Conservation (phyloP, 2,797 vertebrate species). For the Sebastes cheni region DNA sequence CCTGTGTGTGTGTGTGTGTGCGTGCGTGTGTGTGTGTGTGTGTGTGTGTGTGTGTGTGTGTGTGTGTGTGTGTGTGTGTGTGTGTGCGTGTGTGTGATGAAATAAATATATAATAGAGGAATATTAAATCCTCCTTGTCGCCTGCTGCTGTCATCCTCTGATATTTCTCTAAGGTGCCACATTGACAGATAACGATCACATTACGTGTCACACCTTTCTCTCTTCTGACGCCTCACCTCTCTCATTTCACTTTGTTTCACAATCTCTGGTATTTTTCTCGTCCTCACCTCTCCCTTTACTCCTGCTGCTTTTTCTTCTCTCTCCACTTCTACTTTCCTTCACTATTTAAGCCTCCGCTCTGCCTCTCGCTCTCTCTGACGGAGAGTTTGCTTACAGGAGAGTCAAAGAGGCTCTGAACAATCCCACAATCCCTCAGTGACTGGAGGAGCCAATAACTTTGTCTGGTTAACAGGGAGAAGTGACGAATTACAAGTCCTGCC, state of each 20-base stretch:
- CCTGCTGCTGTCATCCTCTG: constrained; percentile 29
- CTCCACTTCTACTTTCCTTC: background rate
- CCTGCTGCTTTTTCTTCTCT: background rate
- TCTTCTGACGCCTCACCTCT: constrained; percentile 3
- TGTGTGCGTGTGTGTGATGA: background rate
- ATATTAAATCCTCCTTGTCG: constrained; percentile 56
- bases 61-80: background rate
- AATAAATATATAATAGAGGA: constrained; percentile 40
- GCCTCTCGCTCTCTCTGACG: background rate
- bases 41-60: background rate
- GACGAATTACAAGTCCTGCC: constrained; percentile 34
- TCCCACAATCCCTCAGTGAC: constrained; percentile 10
- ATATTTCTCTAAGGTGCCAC: constrained; percentile 43
- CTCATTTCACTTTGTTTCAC: constrained; percentile 24
- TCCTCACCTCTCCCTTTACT: background rate
- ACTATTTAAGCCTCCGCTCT: background rate
- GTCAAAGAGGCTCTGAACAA: constrained; percentile 24
- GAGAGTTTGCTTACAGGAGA: constrained; percentile 18
- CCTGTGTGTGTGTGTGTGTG: background rate
- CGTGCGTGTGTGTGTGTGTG: background rate
- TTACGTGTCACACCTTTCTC: constrained; percentile 29
- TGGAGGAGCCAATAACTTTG: background rate
- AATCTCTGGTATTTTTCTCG: constrained; percentile 1
- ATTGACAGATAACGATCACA: constrained; percentile 57
- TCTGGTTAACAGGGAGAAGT: constrained; percentile 15